Evolutionary conservation across 2,797 vertebrate genomes (phyloP).

Genomic region (Amphiprion clarkii): DNA sequence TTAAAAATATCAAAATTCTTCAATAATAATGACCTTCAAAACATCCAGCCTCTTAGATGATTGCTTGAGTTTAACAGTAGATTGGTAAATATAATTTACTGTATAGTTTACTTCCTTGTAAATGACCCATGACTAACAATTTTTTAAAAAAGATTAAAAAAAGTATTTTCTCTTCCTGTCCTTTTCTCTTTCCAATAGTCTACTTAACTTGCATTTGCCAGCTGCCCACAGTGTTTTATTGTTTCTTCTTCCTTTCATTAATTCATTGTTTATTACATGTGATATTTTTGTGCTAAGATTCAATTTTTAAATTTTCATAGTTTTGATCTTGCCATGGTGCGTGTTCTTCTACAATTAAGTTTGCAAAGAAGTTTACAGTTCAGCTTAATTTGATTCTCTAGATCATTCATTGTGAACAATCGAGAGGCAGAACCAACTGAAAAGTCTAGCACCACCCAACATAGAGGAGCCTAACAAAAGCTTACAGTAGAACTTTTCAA

Average conservation of each 20-base stretch:
- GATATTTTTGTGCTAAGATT: neutral
- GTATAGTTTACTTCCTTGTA: neutral
- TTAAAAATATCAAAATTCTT: neutral
- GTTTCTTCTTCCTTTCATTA: neutral
- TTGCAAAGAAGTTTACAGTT: slow-evolving; percentile 3
- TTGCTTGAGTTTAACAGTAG: neutral
- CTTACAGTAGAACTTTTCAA: neutral
- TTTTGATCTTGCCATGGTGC: neutral
- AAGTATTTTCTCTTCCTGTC: neutral
- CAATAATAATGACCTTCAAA: neutral
- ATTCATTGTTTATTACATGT: neutral
- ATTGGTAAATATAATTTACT: neutral
- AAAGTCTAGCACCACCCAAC: neutral
- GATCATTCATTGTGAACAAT: neutral
- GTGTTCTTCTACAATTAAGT: neutral
- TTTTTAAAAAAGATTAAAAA: neutral
- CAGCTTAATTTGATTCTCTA: neutral
- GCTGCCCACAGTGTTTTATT: neutral
- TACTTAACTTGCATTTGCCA: neutral
- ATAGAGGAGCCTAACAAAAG: slow-evolving; percentile 8
- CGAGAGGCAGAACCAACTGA: neutral
- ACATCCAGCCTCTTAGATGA: neutral
- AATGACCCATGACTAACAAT: neutral
- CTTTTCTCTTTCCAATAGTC: neutral
- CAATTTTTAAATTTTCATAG: neutral